A percentile compares a stretch with the other conserved stretches of the same genome.
Evolutionary conservation across 2,113 vertebrate genomes (phyloP).

Genomic region (Labeo rohita): DNA sequence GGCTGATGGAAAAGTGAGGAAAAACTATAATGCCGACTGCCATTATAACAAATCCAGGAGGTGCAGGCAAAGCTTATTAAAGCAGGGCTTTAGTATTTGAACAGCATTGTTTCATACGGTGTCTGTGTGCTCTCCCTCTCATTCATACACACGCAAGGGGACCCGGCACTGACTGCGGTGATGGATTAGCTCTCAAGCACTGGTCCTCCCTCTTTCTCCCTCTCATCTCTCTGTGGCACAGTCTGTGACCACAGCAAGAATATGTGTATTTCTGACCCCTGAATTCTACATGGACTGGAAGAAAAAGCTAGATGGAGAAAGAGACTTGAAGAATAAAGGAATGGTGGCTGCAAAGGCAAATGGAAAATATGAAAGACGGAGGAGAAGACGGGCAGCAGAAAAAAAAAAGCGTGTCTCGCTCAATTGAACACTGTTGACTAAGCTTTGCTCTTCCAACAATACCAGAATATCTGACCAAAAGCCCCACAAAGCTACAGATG

Average conservation of each 20-base stretch:
- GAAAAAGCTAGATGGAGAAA: neutral
- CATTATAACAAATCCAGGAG: constrained; percentile 25
- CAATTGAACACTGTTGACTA: constrained; percentile 42
- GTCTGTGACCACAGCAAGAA: constrained; percentile 35
- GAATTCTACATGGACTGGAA: constrained; percentile 14
- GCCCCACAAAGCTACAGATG: neutral
- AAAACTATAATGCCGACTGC: neutral
- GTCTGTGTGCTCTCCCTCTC: constrained; percentile 11
- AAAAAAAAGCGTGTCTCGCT: constrained; percentile 12
- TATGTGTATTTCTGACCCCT: constrained; percentile 32
- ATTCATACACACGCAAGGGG: constrained; percentile 26
- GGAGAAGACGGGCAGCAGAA: constrained; percentile 24
- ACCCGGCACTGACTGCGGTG: constrained; percentile 33
- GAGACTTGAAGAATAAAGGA: neutral
- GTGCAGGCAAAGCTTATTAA: constrained; percentile 24
- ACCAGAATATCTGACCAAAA: neutral
- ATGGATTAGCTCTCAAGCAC: constrained; percentile 37
- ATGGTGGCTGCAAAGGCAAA: neutral
- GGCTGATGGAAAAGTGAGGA: constrained; percentile 16
- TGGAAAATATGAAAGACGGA: neutral
- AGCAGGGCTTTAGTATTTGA: constrained; percentile 37
- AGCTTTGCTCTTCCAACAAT: constrained; percentile 15
- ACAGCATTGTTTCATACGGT: constrained; percentile 22
- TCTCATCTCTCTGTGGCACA: constrained; percentile 30
- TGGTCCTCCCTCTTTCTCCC: constrained; percentile 5